Base-by-base conservation (phyloP, 1,140 invertebrate genomes). In the Conus betulinus region DNA sequence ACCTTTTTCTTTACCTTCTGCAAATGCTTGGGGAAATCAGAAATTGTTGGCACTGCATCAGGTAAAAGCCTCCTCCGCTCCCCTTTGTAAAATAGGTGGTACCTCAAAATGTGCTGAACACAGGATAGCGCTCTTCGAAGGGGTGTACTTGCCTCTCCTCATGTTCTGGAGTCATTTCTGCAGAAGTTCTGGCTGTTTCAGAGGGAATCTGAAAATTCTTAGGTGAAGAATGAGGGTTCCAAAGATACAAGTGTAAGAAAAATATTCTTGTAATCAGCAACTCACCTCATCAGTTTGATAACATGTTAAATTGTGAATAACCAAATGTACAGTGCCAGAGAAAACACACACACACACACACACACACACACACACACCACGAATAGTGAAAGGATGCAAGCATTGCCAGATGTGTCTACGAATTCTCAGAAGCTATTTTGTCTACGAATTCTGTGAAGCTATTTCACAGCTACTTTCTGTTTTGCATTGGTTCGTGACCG, bases 51-150 rank as follows among this genome's bases (percentile, higher is more conserved):
- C 78, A 79, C 78, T 79, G 78, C 78, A 79, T 79, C 51, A 5
- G 78, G 78, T 27, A 79, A 52, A 79, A 79, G 78, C 78, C 78
- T 79, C 51, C 25, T 5, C 78, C 78, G 78, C 78, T 79, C 78
- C 78, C 78, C 78, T 79, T 79, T 79, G 78, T 79, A 52, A n/a
- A 79, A 79, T 13, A 79, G 78, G 78, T 79, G 78, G 0, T 79
- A 23, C 8, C 78, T 79, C 78, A 79, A 79, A 79, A 79, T 79
- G 78, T 11, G 78, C 51, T 52, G 78, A 79, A 4, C 78, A 79
- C 78, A 79, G 25, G 51, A 79, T 13, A n/a, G 25, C 78, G 23
- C n/a, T 79, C 78, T 79, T 79, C n/a, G 78, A 79, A 79, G 78
- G 78, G 78, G 60, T 63, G 60, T 63, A 63, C 60, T 63, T 63